A percentile compares a stretch with the other conserved stretches of the same genome.
Conservation (phyloP, 1,140 invertebrate genomes). For the Drosophila pandora region DNA sequence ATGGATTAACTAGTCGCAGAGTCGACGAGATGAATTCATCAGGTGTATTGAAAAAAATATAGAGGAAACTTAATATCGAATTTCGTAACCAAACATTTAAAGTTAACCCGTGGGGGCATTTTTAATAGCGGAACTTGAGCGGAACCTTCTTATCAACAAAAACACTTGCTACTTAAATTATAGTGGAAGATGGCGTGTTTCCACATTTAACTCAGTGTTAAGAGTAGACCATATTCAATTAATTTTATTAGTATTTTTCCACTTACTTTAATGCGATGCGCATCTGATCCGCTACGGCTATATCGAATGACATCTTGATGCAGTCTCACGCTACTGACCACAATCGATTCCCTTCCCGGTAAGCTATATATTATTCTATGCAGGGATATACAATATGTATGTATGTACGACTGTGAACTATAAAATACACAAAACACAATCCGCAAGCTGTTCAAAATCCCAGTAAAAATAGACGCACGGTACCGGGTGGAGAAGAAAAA, state of each 20-base stretch:
- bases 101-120: neutral
- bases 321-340: conserved; percentile 30
- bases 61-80: neutral
- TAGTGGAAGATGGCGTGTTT: neutral
- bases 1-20: conserved; percentile 3
- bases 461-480: conserved; percentile 33
- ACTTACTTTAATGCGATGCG: conserved; percentile 79
- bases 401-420: neutral
- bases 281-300: conserved; percentile 80
- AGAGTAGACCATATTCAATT: neutral
- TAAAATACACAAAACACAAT: conserved; percentile 29
- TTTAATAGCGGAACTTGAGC: neutral
- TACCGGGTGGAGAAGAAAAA: conserved; percentile 18
- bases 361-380: conserved; percentile 5
- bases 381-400: conserved; percentile 1
- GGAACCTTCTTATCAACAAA: neutral
- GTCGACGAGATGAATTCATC: neutral
- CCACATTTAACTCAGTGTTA: neutral
- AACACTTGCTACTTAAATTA: neutral
- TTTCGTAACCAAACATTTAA: neutral
- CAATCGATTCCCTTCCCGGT: conserved; percentile 46
- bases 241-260: neutral
- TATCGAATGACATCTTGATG: conserved; percentile 79
- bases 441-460: conserved; percentile 46
- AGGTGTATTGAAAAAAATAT: neutral